Conservation (phyloP, 2,888 invertebrate species). For the Cyrtodaria siliqua region DNA sequence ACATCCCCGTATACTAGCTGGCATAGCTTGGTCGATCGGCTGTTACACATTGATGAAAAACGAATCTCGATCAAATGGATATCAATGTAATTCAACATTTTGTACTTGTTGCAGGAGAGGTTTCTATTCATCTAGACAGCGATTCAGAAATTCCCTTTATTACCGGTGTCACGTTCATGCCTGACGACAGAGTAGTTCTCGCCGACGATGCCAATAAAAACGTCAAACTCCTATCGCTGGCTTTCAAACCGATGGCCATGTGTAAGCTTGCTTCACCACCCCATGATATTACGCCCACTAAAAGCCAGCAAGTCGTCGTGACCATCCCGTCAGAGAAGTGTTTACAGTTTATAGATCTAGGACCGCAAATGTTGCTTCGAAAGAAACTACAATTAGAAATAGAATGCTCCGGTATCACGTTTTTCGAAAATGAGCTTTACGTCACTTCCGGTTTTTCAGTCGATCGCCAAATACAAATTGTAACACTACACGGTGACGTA, state of each 20-base stretch:
- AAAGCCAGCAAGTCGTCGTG: conserved; percentile 31
- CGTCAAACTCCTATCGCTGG: conserved; percentile 44
- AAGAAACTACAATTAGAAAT: conserved; percentile 52
- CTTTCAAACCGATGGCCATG: conserved; percentile 29
- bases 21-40: no score
- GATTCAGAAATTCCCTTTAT: conserved; percentile 55
- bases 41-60: no score
- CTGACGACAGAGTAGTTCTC: conserved; percentile 54
- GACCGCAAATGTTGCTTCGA: conserved; percentile 25
- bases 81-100: no score
- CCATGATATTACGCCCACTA: conserved; percentile 44
- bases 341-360: conserved; percentile 54
- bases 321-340: conserved; percentile 50
- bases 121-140: conserved; percentile 34
- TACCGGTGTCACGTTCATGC: conserved; percentile 53
- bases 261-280: conserved; percentile 44
- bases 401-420: conserved; percentile 60
- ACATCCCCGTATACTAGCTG: no score
- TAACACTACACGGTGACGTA: conserved; percentile 43
- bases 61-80: no score
- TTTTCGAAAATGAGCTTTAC: conserved; percentile 53
- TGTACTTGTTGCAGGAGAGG: conserved; percentile 34
- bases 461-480: conserved; percentile 53
- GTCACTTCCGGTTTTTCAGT: conserved; percentile 60
- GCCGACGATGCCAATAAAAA: conserved; percentile 56